Evolutionary conservation across 2,797 vertebrate species (phyloP), one percentile per base, ranked within the genome.

Genomic region (Holocentrus rufus): DNA sequence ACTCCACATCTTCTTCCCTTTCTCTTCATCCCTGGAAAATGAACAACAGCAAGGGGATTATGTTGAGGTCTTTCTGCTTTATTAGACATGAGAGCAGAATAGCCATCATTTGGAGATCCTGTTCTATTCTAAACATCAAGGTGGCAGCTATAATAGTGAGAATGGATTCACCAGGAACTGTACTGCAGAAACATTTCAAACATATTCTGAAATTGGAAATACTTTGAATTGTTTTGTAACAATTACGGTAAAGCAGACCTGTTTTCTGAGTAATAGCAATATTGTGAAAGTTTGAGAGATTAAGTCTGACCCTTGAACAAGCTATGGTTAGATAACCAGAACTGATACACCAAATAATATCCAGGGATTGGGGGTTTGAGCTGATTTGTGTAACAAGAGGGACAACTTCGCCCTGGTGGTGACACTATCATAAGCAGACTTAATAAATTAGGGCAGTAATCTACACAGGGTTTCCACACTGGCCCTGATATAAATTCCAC

Each of bases 1-100:
- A 88, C 92, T 94, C 98, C 98, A 99, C 98, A 99, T 98, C 87
- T 95, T 96, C 80, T 94, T 95, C 69, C 97, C 96, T 87, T 98
- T 99, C 88, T 99, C 97, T 0, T 97, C 95, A 0, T 99, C 97
- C 15, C 98, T 98, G 87, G 39, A 42, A 72, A 9, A 69, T 1
- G 15, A 20, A 87, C 30, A 3, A 74, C 11, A 76, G 17, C 55
- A 7, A 2, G 27, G 39, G 63, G 11, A 47, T 47, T 42, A 7
- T 47, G 15, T 47, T 47, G 15, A 47, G 46, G 46, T 8, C 7
- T 47, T 47, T 47, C 15, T 17, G 46, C 15, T 47, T 17, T 18
- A 17, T 47, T 23, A 47, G 46, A 47, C 4, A 47, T 18, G 4
- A 47, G 18, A 18, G n/a, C n/a, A n/a, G n/a, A n/a, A n/a, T n/a